Conservation (phyloP, 2,113 vertebrate genomes). For the Mastomys coucha region DNA sequence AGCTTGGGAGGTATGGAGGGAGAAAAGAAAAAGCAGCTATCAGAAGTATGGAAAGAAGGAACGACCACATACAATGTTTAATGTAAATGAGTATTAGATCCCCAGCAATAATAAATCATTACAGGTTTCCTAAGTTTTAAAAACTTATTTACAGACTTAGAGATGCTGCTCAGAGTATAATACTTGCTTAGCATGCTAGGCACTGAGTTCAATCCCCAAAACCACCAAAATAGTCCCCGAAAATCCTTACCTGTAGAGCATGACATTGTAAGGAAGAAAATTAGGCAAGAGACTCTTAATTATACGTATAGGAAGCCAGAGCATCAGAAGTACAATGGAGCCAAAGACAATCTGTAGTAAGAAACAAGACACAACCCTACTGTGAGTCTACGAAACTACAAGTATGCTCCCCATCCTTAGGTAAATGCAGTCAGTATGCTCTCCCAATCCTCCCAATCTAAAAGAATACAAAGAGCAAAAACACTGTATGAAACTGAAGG, state of each 20-base stretch:
- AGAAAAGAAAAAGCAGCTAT: no score
- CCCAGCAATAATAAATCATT: background rate
- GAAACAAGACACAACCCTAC: background rate
- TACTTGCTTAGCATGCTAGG: background rate
- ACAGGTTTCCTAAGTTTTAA: slow-evolving; percentile 5
- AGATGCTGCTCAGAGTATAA: background rate
- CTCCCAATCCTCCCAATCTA: background rate
- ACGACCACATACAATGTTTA: slow-evolving; percentile 33
- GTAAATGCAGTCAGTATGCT: background rate
- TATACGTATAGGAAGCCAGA: slow-evolving; percentile 97
- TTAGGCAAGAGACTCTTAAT: slow-evolving; percentile 94
- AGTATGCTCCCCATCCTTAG: background rate
- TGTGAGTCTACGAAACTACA: background rate
- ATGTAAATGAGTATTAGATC: background rate
- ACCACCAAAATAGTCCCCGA: background rate
- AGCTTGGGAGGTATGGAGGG: background rate
- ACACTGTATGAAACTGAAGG: background rate
- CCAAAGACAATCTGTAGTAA: slow-evolving; percentile 95
- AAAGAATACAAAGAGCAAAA: background rate
- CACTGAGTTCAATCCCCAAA: background rate
- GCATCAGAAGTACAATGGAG: slow-evolving; percentile 98
- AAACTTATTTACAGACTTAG: slow-evolving; percentile 89
- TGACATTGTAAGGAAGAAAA: slow-evolving; percentile 99
- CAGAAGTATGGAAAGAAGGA: slow-evolving; percentile 25
- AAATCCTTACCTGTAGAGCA: slow-evolving; percentile 95